phyloP scores from a whole-genome alignment of 2,113 vertebrate genomes.

The Chionis minor region DNA sequence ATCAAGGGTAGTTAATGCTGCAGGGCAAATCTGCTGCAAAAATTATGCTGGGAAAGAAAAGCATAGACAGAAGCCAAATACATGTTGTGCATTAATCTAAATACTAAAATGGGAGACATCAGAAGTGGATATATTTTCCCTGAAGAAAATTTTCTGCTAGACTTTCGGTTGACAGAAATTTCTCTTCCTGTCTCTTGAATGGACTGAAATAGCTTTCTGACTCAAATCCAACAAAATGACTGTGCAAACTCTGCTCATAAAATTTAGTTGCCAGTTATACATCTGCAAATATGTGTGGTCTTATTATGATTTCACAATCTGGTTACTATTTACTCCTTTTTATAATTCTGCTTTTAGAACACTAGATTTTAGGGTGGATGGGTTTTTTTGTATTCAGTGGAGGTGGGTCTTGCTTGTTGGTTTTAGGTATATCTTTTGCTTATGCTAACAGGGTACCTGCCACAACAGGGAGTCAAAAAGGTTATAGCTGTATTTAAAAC shows the following conservation, averaged over 20 bases:
- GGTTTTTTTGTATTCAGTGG: not conserved
- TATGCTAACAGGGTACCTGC: not conserved
- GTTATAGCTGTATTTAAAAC: not conserved
- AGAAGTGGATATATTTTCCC: constrained; percentile 3
- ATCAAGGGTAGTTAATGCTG: constrained; percentile 43
- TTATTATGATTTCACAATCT: not conserved
- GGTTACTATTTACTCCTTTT: not conserved
- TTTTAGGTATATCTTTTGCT: not conserved
- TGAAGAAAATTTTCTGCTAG: not conserved
- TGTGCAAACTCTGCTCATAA: not conserved
- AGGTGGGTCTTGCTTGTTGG: not conserved
- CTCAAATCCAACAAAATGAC: not conserved
- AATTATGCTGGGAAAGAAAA: constrained; percentile 44
- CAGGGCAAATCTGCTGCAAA: constrained; percentile 52
- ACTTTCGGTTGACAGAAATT: not conserved
- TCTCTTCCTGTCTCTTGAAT: not conserved
- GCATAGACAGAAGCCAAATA: constrained; percentile 41
- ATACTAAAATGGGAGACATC: constrained; percentile 24
- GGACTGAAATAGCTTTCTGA: not conserved
- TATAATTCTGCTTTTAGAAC: not conserved
- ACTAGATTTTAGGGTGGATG: not conserved
- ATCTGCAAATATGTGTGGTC: not conserved
- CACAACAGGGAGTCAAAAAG: not conserved
- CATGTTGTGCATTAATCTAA: constrained; percentile 34
- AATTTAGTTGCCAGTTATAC: not conserved